A percentile compares a stretch with the other conserved stretches of the same genome.
Conservation (phyloP, 1,140 invertebrate species). For the Drosophila fuyamai region DNA sequence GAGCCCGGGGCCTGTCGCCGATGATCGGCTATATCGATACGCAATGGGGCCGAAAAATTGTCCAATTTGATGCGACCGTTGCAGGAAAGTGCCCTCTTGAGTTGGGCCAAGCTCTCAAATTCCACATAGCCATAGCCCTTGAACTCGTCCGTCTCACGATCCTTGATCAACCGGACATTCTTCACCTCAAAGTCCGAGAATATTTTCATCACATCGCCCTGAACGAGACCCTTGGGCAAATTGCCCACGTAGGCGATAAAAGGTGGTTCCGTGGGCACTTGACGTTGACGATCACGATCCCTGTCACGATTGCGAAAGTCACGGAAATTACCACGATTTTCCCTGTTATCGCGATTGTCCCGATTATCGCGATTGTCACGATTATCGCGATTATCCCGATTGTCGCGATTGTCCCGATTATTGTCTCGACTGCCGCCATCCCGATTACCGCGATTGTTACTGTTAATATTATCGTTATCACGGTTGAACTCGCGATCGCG, state of each 20-base stretch:
- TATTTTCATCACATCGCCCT: constrained; percentile 96
- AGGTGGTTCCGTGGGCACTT: constrained; percentile 94
- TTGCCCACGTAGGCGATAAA: constrained; percentile 97
- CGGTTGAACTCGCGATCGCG: constrained; percentile 38
- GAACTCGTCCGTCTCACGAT: constrained; percentile 96
- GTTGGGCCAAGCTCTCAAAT: constrained; percentile 92
- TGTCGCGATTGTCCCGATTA: no score
- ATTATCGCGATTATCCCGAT: neutral
- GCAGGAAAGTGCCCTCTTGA: constrained; percentile 91
- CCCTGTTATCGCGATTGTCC: constrained; percentile 18
- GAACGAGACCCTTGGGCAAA: constrained; percentile 93
- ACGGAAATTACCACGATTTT: constrained; percentile 17
- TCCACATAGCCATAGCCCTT: constrained; percentile 99
- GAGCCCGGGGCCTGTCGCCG: constrained; percentile 83
- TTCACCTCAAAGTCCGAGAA: constrained; percentile 91
- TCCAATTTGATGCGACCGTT: constrained; percentile 91
- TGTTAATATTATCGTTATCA: neutral
- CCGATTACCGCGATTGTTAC: constrained; percentile 5
- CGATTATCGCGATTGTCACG: constrained; percentile 8
- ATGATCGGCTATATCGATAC: constrained; percentile 95
- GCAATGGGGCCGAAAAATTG: constrained; percentile 86
- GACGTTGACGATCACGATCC: constrained; percentile 77
- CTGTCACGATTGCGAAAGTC: constrained; percentile 54
- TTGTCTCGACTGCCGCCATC: constrained; percentile 10
- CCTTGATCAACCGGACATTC: constrained; percentile 95